A percentile compares a stretch with the other conserved stretches of the same genome.
These are phyloP conservation scores for Lepidonotus clava DNA, from an alignment of 2,888 invertebrate genomes.

Conservation along the genomic window DNA sequence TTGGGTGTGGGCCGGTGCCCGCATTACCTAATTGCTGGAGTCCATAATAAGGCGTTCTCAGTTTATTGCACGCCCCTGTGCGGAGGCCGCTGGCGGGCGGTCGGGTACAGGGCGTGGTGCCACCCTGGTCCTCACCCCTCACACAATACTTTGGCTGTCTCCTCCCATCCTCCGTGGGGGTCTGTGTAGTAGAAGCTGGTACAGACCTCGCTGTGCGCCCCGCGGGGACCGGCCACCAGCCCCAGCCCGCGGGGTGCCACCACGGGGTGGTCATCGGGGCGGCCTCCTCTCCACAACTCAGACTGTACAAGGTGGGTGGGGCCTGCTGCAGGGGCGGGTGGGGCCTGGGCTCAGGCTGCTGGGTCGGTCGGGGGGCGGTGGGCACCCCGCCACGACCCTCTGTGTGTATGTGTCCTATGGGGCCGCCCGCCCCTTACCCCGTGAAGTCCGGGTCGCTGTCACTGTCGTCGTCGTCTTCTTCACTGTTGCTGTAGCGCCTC, in stretches of 20 bases:
- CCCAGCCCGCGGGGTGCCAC: neutral
- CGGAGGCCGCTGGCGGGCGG: too few species aligned
- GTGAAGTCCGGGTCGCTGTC: conserved; percentile 67
- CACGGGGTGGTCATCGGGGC: neutral
- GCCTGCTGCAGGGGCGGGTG: neutral
- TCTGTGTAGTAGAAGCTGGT: too few species aligned
- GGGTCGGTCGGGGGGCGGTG: neutral
- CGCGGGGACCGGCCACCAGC: too few species aligned
- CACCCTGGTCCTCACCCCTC: neutral
- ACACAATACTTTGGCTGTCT: neutral
- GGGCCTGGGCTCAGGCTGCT: neutral
- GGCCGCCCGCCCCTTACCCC: neutral
- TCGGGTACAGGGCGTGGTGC: too few species aligned
- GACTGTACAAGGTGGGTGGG: conserved; percentile 21
- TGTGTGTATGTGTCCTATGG: neutral
- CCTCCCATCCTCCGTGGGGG: too few species aligned
- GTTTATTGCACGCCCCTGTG: neutral
- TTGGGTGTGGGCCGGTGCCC: neutral
- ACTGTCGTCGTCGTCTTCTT: conserved; percentile 74
- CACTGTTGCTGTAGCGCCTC: conserved; percentile 71
- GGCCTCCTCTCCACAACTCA: conserved; percentile 24
- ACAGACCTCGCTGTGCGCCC: too few species aligned
- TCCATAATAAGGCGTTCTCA: neutral
- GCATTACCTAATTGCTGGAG: neutral
- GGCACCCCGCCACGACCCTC: neutral